Conservation (phyloP, 2,113 vertebrate genomes). For the Myiozetetes cayanensis region DNA sequence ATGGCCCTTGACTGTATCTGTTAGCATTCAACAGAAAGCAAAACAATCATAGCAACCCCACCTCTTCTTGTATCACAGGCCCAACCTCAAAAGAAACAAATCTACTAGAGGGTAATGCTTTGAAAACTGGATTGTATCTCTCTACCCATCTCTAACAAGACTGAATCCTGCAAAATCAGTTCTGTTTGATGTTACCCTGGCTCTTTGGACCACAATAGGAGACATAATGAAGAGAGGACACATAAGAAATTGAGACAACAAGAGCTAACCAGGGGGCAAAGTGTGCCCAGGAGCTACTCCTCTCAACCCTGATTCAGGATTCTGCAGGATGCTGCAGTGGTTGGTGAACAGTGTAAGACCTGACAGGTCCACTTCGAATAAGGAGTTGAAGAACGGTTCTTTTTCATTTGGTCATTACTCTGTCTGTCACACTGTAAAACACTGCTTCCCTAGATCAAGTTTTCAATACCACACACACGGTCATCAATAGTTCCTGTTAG, state of each 20-base stretch:
- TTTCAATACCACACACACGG: slow-evolving; percentile 29
- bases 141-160: neutral
- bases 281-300: neutral
- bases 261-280: neutral
- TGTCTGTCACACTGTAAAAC: neutral
- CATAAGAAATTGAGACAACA: neutral
- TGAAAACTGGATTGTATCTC: neutral
- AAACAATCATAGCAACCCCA: neutral
- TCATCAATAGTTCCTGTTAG: slow-evolving; percentile 36
- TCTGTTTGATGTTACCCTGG: neutral
- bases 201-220: neutral
- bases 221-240: neutral
- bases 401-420: slow-evolving; percentile 17
- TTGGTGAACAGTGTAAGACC: neutral
- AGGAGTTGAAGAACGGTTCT: neutral
- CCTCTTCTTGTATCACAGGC: neutral
- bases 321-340: neutral
- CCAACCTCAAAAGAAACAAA: neutral
- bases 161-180: neutral
- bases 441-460: neutral
- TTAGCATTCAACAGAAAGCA: neutral
- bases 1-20: neutral
- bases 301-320: neutral
- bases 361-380: neutral
- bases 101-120: neutral